Conservation (phyloP, 2,888 invertebrate genomes). For the Saturnia japonica region DNA sequence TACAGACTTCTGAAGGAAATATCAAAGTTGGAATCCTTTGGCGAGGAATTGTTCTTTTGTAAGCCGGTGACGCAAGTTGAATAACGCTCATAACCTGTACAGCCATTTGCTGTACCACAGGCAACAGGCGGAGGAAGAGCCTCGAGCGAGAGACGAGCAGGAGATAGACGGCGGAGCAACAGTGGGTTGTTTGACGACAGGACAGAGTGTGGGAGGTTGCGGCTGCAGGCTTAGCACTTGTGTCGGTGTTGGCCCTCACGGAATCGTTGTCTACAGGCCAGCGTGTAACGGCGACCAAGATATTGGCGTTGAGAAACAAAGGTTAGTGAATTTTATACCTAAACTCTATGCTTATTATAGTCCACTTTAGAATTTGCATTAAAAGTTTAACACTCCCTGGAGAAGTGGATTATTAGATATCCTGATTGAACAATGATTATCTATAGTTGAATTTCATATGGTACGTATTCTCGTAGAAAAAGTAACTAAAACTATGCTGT, state of each 20-base stretch:
- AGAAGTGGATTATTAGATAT: neutral
- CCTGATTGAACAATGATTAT: neutral
- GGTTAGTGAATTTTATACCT: slow-evolving; percentile 54
- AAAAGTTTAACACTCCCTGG: neutral
- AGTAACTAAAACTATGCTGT: no score
- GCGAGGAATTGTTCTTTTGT: slow-evolving; percentile 91
- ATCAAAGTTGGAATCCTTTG: slow-evolving; percentile 90
- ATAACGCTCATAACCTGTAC: slow-evolving; percentile 88
- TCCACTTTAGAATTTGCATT: neutral
- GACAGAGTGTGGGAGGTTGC: slow-evolving; percentile 70
- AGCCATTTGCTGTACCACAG: slow-evolving; percentile 86
- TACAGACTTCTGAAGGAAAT: slow-evolving; percentile 92
- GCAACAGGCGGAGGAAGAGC: slow-evolving; percentile 78
- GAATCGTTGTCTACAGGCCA: slow-evolving; percentile 86
- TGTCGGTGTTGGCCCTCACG: slow-evolving; percentile 92
- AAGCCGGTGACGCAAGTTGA: slow-evolving; percentile 81
- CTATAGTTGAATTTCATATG: no score
- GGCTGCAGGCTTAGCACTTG: slow-evolving; percentile 75
- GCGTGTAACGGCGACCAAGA: slow-evolving; percentile 81
- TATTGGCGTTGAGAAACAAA: slow-evolving; percentile 84
- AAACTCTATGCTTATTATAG: neutral
- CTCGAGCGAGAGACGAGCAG: slow-evolving; percentile 67
- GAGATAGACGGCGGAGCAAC: slow-evolving; percentile 75
- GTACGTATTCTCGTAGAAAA: no score
- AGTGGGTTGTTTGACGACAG: slow-evolving; percentile 71